Conservation (phyloP, 2,113 vertebrate genomes). For the Pseudolaguvia tuberculata region DNA sequence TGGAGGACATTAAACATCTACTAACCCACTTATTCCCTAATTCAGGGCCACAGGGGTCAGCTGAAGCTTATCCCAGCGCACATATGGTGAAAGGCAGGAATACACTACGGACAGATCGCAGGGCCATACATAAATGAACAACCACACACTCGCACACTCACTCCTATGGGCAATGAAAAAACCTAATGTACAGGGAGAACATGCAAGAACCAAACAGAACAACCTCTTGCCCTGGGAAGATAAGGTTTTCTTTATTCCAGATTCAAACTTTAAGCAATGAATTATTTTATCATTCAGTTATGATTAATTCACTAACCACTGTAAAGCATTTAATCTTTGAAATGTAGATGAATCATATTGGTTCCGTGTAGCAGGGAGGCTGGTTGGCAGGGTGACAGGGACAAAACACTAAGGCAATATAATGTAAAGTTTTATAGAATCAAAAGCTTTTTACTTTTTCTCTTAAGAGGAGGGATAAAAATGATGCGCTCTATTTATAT, state of each 20-base stretch:
- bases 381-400: background rate
- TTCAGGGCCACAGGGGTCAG: no score
- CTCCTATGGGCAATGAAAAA: no score
- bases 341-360: conserved; percentile 22
- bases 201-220: no score
- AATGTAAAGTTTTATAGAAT: background rate
- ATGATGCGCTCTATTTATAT: background rate
- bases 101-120: no score
- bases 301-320: conserved; percentile 6
- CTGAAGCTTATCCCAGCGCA: conserved; percentile 41
- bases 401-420: conserved; percentile 23
- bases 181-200: no score
- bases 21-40: no score
- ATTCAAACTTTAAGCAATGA: background rate
- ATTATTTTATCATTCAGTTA: background rate
- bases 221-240: no score
- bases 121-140: no score
- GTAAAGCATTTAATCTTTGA: background rate
- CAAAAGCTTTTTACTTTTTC: background rate
- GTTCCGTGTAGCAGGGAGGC: conserved; percentile 14
- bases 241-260: conserved; percentile 35
- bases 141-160: no score
- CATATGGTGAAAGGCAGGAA: no score
- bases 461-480: background rate
- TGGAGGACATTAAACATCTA: conserved; percentile 68